phyloP scores from a whole-genome alignment of 2,888 invertebrate genomes.

The Dinocampus coccinellae region DNA sequence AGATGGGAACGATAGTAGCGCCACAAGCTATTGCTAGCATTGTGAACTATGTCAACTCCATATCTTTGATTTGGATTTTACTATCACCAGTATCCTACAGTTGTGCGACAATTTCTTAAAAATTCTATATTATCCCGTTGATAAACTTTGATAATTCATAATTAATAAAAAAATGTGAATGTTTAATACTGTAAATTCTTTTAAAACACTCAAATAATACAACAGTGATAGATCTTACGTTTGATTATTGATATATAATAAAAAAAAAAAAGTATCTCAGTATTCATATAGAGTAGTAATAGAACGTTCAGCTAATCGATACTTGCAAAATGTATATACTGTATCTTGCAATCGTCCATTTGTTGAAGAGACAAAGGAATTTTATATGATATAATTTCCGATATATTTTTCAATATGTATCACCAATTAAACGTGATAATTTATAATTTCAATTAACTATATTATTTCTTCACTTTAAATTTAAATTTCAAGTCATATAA shows the following conservation, averaged over 20 bases:
- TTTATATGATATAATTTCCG: background rate
- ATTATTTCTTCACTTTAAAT: too few species aligned
- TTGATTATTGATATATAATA: too few species aligned
- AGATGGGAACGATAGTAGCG: constrained; percentile 13
- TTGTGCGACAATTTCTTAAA: background rate
- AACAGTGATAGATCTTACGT: too few species aligned
- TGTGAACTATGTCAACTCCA: background rate
- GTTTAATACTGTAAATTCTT: too few species aligned
- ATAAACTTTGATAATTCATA: background rate
- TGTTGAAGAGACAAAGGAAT: background rate
- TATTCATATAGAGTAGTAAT: too few species aligned
- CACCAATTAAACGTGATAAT: too few species aligned
- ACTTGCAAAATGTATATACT: constrained; percentile 12
- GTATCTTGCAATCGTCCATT: background rate
- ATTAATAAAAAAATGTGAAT: too few species aligned
- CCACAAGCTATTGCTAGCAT: background rate
- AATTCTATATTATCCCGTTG: background rate
- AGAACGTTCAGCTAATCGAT: constrained; percentile 18
- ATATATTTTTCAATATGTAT: background rate
- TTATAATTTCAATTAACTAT: background rate
- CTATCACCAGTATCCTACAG: background rate
- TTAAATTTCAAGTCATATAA: too few species aligned
- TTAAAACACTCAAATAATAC: too few species aligned
- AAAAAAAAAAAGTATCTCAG: too few species aligned
- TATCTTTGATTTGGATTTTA: background rate